A percentile compares a stretch with the other conserved stretches of the same genome.
These are phyloP conservation scores for Chionis minor DNA, from an alignment of 2,113 vertebrate species.

Conservation along the genomic window DNA sequence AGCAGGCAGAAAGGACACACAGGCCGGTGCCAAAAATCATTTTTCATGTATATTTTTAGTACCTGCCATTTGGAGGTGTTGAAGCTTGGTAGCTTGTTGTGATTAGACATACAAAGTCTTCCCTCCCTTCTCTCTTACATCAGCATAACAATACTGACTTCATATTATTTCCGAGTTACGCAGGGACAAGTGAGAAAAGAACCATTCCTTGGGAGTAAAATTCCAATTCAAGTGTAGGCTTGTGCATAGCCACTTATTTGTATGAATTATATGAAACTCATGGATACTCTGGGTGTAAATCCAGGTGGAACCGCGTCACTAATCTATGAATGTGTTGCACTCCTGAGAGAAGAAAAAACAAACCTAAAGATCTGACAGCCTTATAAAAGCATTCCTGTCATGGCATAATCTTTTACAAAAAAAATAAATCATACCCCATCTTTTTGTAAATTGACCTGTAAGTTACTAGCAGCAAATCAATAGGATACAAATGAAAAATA, in stretches of 20 bases:
- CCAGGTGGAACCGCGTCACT: neutral
- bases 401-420: conserved; percentile 50
- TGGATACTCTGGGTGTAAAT: neutral
- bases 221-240: neutral
- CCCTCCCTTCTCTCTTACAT: neutral
- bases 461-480: conserved; percentile 70
- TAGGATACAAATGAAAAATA: conserved; percentile 71
- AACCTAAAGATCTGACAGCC: neutral
- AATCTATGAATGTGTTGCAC: neutral
- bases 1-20: fast-evolving
- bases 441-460: conserved; percentile 68
- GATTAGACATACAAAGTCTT: neutral
- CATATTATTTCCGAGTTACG: neutral
- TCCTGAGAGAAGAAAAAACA: neutral
- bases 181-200: neutral
- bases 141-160: neutral
- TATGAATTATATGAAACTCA: neutral
- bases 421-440: conserved; percentile 43
- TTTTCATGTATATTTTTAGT: neutral
- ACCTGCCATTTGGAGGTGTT: neutral
- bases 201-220: neutral
- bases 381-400: conserved; percentile 14
- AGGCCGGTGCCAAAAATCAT: neutral
- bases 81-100: neutral
- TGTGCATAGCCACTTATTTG: neutral